These are phyloP conservation scores for Squalus acanthias DNA, from an alignment of 2,797 vertebrate genomes.

Conservation along the genomic window DNA sequence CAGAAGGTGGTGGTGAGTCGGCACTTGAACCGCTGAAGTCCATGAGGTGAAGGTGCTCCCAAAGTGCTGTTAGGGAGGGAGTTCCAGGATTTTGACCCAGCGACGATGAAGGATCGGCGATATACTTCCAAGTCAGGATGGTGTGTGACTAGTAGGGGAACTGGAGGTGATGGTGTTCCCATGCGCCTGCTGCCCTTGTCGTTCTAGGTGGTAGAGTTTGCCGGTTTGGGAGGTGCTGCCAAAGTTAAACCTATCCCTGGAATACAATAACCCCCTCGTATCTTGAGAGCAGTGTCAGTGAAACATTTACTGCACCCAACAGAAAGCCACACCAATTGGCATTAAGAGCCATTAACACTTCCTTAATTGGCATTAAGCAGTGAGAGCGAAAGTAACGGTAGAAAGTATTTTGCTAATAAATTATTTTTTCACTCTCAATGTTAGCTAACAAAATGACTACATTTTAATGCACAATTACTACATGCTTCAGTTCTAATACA, in stretches of 20 bases:
- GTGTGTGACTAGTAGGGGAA: no score
- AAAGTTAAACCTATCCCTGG: background rate
- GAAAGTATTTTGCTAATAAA: background rate
- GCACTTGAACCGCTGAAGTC: no score
- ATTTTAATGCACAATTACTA: background rate
- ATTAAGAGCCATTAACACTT: background rate
- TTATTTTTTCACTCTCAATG: background rate
- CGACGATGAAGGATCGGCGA: no score
- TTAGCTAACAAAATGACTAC: background rate
- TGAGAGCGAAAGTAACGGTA: background rate
- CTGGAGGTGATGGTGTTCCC: no score
- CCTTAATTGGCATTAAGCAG: background rate
- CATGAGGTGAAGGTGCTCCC: no score
- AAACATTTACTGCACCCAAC: background rate
- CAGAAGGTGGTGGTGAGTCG: no score
- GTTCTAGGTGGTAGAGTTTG: no score
- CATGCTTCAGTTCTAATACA: background rate
- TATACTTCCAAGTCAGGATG: no score
- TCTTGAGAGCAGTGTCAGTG: background rate
- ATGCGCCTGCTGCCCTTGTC: no score
- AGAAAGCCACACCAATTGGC: background rate
- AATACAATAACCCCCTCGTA: background rate
- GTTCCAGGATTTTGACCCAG: no score
- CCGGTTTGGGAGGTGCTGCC: no score
- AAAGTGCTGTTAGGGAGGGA: no score